Evolutionary conservation across 2,888 invertebrate genomes (phyloP), one percentile per base, ranked within the genome.

Genomic region (Drosophila nr. medialis): DNA sequence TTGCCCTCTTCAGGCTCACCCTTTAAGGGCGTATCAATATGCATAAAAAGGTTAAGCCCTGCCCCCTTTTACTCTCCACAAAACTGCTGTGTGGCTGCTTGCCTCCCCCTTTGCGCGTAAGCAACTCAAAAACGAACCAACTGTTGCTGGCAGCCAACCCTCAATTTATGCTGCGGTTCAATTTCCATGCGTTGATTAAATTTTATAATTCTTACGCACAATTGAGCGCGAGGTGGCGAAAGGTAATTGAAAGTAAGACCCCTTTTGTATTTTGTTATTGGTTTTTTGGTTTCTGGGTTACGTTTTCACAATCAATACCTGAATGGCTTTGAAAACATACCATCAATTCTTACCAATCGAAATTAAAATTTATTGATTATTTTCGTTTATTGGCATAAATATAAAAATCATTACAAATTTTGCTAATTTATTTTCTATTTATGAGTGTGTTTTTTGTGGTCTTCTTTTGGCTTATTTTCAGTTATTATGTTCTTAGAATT

Each of bases 121-220:
- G 11, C 27, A n/a, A 30, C n/a, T 29, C n/a, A 36, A 11, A 56
- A 36, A 18, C 50, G 48, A 56, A 49, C 75, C 62, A 79, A 67
- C 77, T 80, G 81, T 80, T 80, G 77, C 80, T 69, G 36, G 38
- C 29, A 21, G 40, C 10, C 58, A 66, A 63, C 72, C 64, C 72
- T 68, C 56, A 49, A 30, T 30, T 27, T 56, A 38, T 58, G 2
- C 10, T 64, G 62, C 29, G 38, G 51, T 48, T 71, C 56, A 75
- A 69, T 75, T 70, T 80, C 45, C 61, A 63, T 71, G 65, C 65
- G 54, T 83, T 86, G 75, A 86, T 86, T 85, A 72, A 86, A 86
- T 85, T 88, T 79, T 64, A 73, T 71, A 83, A 81, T 83, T 88
- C 86, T 72, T 49, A 83, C 84, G 77, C 86, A 74, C 79, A 88